These are phyloP conservation scores for Guaruba guarouba DNA, from an alignment of 2,113 vertebrate genomes.

Conservation along the genomic window DNA sequence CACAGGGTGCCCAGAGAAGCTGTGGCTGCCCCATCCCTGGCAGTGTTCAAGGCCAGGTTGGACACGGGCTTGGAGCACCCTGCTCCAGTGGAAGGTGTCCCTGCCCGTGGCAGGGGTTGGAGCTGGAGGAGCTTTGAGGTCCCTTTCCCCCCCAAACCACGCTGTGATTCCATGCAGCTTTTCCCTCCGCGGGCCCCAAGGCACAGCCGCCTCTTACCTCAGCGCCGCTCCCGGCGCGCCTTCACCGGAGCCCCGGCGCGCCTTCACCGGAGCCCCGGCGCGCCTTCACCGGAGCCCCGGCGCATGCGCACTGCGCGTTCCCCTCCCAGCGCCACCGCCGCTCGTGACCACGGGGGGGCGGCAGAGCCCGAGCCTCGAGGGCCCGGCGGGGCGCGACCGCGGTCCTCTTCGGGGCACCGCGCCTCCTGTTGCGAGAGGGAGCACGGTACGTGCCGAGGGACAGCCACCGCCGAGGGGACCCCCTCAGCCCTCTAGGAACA, in stretches of 20 bases:
- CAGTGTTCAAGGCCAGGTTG: too few relatives aligned
- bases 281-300: too few relatives aligned
- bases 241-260: background rate
- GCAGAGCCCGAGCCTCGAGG: background rate
- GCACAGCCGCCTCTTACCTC: too few relatives aligned
- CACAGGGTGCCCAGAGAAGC: too few relatives aligned
- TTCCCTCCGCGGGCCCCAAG: background rate
- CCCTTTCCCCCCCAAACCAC: background rate
- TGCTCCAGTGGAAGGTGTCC: background rate
- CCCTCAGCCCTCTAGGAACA: background rate
- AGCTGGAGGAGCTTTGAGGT: background rate
- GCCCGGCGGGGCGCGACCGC: too few relatives aligned
- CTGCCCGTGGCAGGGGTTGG: background rate
- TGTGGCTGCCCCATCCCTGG: too few relatives aligned
- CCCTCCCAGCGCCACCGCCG: background rate
- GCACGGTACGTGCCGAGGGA: rapidly evolving
- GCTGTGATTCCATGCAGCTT: background rate
- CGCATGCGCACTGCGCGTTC: background rate
- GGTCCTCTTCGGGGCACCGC: background rate
- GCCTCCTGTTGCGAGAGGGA: too few relatives aligned
- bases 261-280: too few relatives aligned
- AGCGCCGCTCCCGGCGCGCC: rapidly evolving
- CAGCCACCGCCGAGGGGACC: background rate
- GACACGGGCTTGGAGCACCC: too few relatives aligned
- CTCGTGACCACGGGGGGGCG: rapidly evolving